Evolutionary conservation across 2,113 vertebrate genomes (phyloP).

Genomic region (Platysternon megacephalum): DNA sequence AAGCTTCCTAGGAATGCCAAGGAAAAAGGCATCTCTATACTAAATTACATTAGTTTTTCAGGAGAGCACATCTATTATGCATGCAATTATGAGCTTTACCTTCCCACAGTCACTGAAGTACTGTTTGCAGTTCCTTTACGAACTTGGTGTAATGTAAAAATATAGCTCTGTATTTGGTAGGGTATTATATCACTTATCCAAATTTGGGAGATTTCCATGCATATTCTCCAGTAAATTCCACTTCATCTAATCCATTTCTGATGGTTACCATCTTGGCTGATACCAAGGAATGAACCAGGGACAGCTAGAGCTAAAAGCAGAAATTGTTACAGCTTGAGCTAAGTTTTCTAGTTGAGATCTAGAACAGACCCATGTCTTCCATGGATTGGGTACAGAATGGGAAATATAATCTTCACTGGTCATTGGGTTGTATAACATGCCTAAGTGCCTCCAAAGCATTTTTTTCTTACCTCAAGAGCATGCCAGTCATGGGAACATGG

Average conservation of each 20-base stretch:
- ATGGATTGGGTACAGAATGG: neutral
- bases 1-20: neutral
- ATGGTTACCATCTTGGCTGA: neutral
- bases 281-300: neutral
- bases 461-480: neutral
- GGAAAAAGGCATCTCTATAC: accelerated
- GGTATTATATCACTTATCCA: neutral
- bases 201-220: neutral
- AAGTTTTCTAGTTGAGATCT: neutral
- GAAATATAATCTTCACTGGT: neutral
- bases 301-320: neutral
- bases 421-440: neutral
- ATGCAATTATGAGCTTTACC: neutral
- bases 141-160: neutral
- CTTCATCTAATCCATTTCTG: neutral
- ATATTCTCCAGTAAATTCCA: neutral
- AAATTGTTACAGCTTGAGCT: neutral
- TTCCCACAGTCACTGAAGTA: neutral
- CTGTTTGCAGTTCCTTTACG: neutral
- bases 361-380: neutral
- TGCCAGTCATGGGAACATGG: neutral
- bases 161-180: neutral
- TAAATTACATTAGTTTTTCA: neutral
- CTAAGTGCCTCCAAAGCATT: neutral
- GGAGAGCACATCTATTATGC: neutral